Base-by-base conservation (phyloP, 2,113 vertebrate species). In the Paraplagusia blochii region DNA sequence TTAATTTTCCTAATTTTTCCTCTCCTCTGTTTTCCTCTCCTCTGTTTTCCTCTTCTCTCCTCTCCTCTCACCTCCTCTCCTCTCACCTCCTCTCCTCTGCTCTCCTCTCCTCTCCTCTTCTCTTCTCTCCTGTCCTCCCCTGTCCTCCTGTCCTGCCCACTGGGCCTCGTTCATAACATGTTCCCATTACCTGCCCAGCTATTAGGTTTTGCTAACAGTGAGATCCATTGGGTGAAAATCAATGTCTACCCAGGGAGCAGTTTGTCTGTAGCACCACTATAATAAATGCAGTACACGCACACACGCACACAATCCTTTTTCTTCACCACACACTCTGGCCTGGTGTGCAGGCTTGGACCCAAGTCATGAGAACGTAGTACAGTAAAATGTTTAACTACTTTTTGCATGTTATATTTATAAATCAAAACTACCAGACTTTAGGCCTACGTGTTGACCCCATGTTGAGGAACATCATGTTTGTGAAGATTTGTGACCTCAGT, bases 181-280 rank as follows among this genome's bases (percentile, higher is more conserved):
- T 74, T 76, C 71, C 86, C 84, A 86, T 88, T 88, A 88, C 84
- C 81, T 59, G 83, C 76, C 83, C 50, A 87, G 81, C 85, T 87
- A 88, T 88, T 87, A 88, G 80, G 76, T 83, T 29, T 83, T 87
- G 80, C 83, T 88, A 87, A 87, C 85, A 85, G 83, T 81, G 79
- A 80, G 83, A 88, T 87, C 86, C 80, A 88, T 88, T 82, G 85
- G 84, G 81, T 84, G 85, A 77, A 85, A 88, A 88, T 88, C 86
- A 85, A 88, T 88, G 85, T 79, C 83, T 77, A 64, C 79, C 83
- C 72, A 70, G 86, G 86, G 86, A 85, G 80, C 74, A 73, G 85
- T 88, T 88, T 85, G 85, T 88, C 85, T 80, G 77, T 77, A 72
- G 74, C 52, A 15, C 64, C 76, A 61, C 77, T 81, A 76, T 87